These are phyloP conservation scores for Bettongia penicillata DNA, from an alignment of 2,113 vertebrate genomes.

Conservation along the genomic window DNA sequence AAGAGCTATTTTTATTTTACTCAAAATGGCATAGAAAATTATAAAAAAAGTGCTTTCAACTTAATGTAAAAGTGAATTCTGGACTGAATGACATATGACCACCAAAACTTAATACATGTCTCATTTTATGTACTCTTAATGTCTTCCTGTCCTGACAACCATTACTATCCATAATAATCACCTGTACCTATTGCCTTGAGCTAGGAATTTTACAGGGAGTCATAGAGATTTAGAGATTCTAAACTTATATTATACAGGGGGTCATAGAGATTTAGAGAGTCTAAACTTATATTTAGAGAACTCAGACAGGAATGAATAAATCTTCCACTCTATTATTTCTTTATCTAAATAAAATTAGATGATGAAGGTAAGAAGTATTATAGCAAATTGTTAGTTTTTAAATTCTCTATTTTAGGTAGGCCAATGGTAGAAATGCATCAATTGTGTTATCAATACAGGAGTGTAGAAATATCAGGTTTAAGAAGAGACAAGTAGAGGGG, in stretches of 20 bases:
- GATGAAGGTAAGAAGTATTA: not conserved
- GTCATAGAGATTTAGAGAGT: not conserved
- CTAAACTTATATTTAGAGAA: not conserved
- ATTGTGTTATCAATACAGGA: not conserved
- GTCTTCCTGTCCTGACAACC: not conserved
- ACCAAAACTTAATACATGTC: not conserved
- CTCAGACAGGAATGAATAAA: not conserved
- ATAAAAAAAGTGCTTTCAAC: slow-evolving; percentile 17
- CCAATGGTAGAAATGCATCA: not conserved
- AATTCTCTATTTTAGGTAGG: not conserved
- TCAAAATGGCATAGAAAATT: slow-evolving; percentile 63
- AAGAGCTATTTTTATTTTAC: slow-evolving; percentile 58
- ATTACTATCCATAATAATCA: not conserved
- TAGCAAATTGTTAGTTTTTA: not conserved
- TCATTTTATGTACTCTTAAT: not conserved
- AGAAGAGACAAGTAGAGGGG: not conserved
- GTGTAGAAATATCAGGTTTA: not conserved
- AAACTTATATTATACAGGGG: not conserved
- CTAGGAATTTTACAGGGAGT: not conserved
- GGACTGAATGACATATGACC: not conserved
- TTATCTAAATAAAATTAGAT: not conserved
- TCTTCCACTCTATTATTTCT: not conserved
- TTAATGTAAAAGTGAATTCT: not conserved
- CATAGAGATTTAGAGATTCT: no score
- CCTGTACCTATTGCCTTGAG: not conserved